phyloP scores from a whole-genome alignment of 2,113 vertebrate species.

The Leptobrachium ailaonicum region DNA sequence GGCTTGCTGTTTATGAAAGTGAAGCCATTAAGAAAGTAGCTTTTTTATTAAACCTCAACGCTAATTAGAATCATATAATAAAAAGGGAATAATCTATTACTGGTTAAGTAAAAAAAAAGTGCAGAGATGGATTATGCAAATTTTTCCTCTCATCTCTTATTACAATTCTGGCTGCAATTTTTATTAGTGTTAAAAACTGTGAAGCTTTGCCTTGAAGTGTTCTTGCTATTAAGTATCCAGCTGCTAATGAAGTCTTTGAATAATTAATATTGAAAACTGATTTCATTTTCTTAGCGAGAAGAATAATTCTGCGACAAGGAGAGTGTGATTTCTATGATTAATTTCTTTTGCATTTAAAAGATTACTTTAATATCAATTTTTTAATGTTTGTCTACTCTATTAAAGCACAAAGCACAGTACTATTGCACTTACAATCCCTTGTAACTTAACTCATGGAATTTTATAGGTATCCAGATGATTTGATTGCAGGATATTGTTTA shows the following conservation, averaged over 20 bases:
- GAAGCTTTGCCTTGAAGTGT: not conserved
- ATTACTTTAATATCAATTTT: not conserved
- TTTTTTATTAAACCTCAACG: too few relatives aligned
- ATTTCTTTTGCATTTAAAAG: not conserved
- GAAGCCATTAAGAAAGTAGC: too few relatives aligned
- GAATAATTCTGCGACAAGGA: not conserved
- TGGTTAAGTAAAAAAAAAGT: not conserved
- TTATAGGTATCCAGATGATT: too few relatives aligned
- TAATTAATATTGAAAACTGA: constrained; percentile 8
- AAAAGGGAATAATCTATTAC: not conserved
- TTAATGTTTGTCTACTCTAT: too few relatives aligned
- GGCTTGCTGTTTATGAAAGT: too few relatives aligned
- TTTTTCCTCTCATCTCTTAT: too few relatives aligned
- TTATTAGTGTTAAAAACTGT: not conserved
- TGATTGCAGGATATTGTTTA: too few relatives aligned
- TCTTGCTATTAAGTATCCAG: not conserved
- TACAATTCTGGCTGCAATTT: too few relatives aligned
- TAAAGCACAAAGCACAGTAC: too few relatives aligned
- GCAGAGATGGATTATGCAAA: not conserved
- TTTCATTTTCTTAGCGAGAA: not conserved
- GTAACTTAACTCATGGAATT: too few relatives aligned
- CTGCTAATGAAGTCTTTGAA: constrained; percentile 4
- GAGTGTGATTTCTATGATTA: not conserved
- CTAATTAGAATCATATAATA: not conserved
- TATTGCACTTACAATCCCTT: too few relatives aligned